Evolutionary conservation across 2,888 invertebrate genomes (phyloP).

Genomic region (Ormyrus labotus): DNA sequence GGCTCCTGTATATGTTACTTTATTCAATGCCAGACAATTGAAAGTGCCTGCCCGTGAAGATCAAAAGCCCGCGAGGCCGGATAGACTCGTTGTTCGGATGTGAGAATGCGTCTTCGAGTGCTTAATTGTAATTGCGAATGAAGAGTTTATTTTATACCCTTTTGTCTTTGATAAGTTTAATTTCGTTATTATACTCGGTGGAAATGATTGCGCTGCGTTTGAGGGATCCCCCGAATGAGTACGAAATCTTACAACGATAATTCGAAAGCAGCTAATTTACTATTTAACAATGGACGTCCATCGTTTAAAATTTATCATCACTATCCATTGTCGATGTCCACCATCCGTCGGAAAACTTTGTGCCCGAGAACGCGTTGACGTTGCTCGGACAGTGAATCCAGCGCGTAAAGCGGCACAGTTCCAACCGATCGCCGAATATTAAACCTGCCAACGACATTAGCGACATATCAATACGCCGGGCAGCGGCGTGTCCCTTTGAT

Average conservation of each 20-base stretch:
- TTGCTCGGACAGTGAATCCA: too few relatives aligned
- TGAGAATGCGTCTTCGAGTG: neutral
- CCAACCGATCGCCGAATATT: neutral
- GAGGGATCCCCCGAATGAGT: too few relatives aligned
- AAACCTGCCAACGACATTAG: constrained; percentile 29
- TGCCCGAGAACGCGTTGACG: neutral
- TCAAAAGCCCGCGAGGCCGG: constrained; percentile 31
- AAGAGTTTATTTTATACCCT: neutral
- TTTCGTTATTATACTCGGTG: too few relatives aligned
- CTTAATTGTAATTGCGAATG: constrained; percentile 11
- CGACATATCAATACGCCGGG: neutral
- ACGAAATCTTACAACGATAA: too few relatives aligned
- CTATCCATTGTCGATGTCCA: too few relatives aligned
- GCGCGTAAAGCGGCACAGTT: neutral
- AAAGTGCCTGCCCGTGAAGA: constrained; percentile 31
- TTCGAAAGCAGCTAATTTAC: too few relatives aligned
- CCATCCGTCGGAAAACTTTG: too few relatives aligned
- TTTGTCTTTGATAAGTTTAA: too few relatives aligned
- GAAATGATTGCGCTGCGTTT: too few relatives aligned
- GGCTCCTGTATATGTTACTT: constrained; percentile 26
- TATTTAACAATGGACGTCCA: too few relatives aligned
- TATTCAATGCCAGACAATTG: constrained; percentile 29
- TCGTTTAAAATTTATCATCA: neutral
- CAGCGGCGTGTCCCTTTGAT: neutral
- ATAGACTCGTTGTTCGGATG: neutral